Percentiles rank a stretch among this genome's conserved stretches.
Evolutionary conservation across 2,797 vertebrate genomes (phyloP).

Genomic region (Mormyrops boulengeri): DNA sequence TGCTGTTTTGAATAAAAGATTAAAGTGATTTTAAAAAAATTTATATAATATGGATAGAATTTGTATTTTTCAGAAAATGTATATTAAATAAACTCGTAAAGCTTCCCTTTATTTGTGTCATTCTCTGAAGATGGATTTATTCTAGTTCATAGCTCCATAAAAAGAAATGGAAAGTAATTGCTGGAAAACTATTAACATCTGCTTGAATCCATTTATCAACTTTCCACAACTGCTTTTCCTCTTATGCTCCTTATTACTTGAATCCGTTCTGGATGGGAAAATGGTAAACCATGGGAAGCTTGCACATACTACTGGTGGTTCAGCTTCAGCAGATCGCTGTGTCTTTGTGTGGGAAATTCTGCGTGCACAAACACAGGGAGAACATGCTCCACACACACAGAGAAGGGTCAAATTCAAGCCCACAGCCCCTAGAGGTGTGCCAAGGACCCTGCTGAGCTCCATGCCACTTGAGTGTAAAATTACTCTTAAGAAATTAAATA

Average conservation of each 20-base stretch:
- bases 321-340: not conserved
- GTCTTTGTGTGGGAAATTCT: not conserved
- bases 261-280: not conserved
- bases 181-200: not conserved
- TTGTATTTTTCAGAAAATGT: slow-evolving; percentile 22
- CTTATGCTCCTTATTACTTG: not conserved
- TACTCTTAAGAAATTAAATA: not conserved
- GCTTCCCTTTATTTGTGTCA: not conserved
- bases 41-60: slow-evolving; percentile 2
- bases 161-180: not conserved
- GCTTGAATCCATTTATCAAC: not conserved
- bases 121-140: not conserved
- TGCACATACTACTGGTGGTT: not conserved
- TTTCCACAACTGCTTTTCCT: not conserved
- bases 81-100: slow-evolving; percentile 14
- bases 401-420: not conserved
- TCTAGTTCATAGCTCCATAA: not conserved
- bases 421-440: not conserved
- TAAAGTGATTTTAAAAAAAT: not conserved
- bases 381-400: not conserved
- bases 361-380: not conserved
- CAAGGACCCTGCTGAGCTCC: not conserved
- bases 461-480: not conserved
- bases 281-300: not conserved
- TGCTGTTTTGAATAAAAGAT: slow-evolving; percentile 8